phyloP scores from a whole-genome alignment of 2,888 invertebrate species.

The Diarsia dahlii region DNA sequence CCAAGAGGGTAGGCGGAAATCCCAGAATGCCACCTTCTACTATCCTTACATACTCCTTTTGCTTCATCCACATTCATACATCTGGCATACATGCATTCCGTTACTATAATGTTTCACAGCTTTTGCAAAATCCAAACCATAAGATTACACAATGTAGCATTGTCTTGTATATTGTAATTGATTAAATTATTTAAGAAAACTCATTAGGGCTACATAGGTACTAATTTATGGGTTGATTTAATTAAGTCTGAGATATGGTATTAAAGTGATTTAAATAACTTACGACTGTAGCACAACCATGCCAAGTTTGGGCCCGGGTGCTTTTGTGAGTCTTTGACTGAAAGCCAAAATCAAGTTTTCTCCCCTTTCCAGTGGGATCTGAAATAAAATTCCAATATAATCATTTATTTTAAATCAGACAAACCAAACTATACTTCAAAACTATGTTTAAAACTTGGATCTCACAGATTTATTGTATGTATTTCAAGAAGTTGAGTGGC shows the following conservation, averaged over 20 bases:
- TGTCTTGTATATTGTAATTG: too few relatives aligned
- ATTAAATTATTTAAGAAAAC: background rate
- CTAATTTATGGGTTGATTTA: background rate
- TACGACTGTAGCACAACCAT: conserved; percentile 96
- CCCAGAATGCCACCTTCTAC: too few relatives aligned
- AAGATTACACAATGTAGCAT: background rate
- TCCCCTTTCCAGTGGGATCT: conserved; percentile 96
- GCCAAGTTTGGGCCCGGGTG: conserved; percentile 95
- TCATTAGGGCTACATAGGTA: too few relatives aligned
- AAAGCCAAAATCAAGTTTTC: conserved; percentile 97
- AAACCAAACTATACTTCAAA: background rate
- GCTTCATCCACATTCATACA: too few relatives aligned
- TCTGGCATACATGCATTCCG: too few relatives aligned
- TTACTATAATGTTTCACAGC: background rate
- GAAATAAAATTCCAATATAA: conserved; percentile 38
- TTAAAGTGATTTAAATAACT: conserved; percentile 79
- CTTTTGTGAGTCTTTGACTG: conserved; percentile 97
- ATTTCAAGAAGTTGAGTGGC: background rate
- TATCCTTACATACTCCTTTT: too few relatives aligned
- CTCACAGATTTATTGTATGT: background rate
- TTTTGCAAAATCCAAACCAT: background rate
- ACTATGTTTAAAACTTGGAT: background rate
- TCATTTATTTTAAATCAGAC: background rate
- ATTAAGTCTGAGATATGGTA: background rate
- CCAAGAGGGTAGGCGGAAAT: too few relatives aligned